A percentile compares a stretch with the other conserved stretches of the same genome.
Evolutionary conservation across 2,888 invertebrate genomes (phyloP).

Genomic region (Euzophera pinguis): DNA sequence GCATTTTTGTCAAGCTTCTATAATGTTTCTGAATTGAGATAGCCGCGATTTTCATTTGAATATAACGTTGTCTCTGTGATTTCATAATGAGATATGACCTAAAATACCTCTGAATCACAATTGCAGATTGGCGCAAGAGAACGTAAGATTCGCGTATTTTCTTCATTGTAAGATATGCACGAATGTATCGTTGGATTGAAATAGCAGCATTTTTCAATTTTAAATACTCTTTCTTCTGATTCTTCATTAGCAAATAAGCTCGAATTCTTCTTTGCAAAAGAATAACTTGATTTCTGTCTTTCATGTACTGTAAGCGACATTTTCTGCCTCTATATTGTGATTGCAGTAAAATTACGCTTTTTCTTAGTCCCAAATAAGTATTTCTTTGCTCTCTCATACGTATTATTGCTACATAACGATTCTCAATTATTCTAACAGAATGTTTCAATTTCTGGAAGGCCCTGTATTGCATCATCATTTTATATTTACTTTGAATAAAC

Average conservation of each 20-base stretch:
- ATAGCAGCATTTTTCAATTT: constrained; percentile 50
- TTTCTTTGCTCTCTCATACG: constrained; percentile 44
- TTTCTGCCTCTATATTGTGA: constrained; percentile 58
- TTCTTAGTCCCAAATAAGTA: constrained; percentile 41
- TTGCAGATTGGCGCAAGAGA: constrained; percentile 37
- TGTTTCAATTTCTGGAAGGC: constrained; percentile 31
- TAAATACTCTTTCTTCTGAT: constrained; percentile 47
- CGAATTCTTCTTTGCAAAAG: constrained; percentile 71
- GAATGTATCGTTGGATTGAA: constrained; percentile 71
- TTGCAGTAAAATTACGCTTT: constrained; percentile 60
- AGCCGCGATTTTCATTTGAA: constrained; percentile 27
- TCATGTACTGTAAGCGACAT: constrained; percentile 47
- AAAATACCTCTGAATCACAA: constrained; percentile 42
- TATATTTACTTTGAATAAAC: constrained; percentile 57
- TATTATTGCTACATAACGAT: constrained; percentile 37
- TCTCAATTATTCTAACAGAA: constrained; percentile 36
- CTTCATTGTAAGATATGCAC: constrained; percentile 51
- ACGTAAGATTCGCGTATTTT: constrained; percentile 36
- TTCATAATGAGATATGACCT: constrained; percentile 32
- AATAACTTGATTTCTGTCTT: constrained; percentile 41
- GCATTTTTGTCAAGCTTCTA: constrained; percentile 49
- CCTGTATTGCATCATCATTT: constrained; percentile 35
- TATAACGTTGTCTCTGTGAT: constrained; percentile 26
- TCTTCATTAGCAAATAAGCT: constrained; percentile 48
- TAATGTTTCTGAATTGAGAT: constrained; percentile 49